phyloP scores from a whole-genome alignment of 1,140 invertebrate species.

The Cotesia typhae region DNA sequence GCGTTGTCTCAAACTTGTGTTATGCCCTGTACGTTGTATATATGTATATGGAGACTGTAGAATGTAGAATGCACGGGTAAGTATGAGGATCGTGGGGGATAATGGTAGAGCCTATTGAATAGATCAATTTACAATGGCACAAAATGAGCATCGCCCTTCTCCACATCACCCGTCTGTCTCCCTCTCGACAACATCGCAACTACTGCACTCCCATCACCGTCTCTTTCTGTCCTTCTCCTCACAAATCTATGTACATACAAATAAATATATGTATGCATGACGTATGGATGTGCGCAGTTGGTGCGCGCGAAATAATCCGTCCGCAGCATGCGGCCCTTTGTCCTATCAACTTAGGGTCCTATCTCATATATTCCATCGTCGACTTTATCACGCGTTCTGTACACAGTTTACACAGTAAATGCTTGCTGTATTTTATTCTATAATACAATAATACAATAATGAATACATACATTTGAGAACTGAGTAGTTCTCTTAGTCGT shows the following conservation, averaged over 20 bases:
- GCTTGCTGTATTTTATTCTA: neutral
- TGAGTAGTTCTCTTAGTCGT: too few relatives aligned
- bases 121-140: constrained; percentile 64
- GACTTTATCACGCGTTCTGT: too few relatives aligned
- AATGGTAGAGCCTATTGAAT: constrained; percentile 57
- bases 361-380: constrained; percentile 43
- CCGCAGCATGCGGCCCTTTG: constrained; percentile 56
- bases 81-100: constrained; percentile 46
- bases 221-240: constrained; percentile 16
- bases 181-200: constrained; percentile 15
- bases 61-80: constrained; percentile 29
- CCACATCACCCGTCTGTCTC: constrained; percentile 24
- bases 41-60: constrained; percentile 34
- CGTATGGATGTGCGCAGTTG: constrained; percentile 43
- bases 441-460: too few relatives aligned
- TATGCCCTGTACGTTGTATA: neutral
- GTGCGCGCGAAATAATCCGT: constrained; percentile 52
- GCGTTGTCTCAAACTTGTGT: constrained; percentile 22
- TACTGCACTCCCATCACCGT: neutral
- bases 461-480: too few relatives aligned
- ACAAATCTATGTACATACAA: constrained; percentile 19
- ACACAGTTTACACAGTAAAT: too few relatives aligned
- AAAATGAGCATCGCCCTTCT: constrained; percentile 58
- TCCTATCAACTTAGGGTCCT: constrained; percentile 38
- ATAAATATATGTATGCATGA: constrained; percentile 29